phyloP scores from a whole-genome alignment of 2,797 vertebrate species.

The Odontamblyopus rebecca region DNA sequence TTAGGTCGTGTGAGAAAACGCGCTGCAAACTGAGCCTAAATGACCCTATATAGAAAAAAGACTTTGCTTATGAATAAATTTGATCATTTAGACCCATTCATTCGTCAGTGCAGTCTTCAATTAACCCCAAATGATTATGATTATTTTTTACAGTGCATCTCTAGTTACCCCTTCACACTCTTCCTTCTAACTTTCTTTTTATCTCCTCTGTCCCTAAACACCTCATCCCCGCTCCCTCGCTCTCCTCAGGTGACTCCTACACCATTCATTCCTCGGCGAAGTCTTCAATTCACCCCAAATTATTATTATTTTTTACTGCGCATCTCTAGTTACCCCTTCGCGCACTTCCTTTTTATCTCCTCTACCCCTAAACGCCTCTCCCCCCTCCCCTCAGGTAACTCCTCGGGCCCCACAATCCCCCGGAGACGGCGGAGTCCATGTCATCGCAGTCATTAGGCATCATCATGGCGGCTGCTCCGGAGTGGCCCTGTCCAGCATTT shows the following conservation, averaged over 20 bases:
- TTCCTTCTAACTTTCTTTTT: conserved; percentile 40
- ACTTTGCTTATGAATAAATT: no score
- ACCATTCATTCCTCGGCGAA: no score
- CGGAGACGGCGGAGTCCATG: conserved; percentile 17
- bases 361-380: conserved; percentile 35
- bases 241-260: conserved; percentile 43
- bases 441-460: conserved; percentile 27
- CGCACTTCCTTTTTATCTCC: conserved; percentile 41
- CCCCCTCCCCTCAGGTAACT: conserved; percentile 39
- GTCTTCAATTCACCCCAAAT: no score
- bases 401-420: conserved; percentile 31
- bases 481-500: conserved; percentile 20
- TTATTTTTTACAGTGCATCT: no score
- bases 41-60: no score
- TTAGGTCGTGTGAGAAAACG: no score
- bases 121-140: no score
- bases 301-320: no score
- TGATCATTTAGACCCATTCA: no score
- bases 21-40: no score
- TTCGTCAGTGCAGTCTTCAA: no score
- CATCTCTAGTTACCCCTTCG: conserved; percentile 11
- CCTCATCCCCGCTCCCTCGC: conserved; percentile 15
- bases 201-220: conserved; percentile 37
- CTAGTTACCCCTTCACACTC: conserved; percentile 25
- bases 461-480: conserved; percentile 18